Evolutionary conservation across 2,113 vertebrate genomes (phyloP).

Genomic region (Phalacrocorax pelagicus): DNA sequence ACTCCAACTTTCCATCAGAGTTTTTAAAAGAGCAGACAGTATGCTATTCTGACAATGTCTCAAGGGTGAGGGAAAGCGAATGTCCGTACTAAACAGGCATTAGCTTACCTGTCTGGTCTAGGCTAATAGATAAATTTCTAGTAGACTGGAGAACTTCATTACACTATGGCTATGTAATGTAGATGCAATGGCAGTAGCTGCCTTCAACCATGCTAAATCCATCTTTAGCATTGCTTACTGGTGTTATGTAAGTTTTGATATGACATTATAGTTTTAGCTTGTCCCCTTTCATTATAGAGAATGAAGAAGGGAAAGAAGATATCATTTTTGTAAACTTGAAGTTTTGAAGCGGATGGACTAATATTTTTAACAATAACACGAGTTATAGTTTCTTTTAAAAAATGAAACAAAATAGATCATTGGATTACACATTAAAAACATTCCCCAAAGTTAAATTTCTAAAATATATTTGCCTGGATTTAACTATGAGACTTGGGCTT

Average conservation of each 20-base stretch:
- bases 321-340: neutral
- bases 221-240: neutral
- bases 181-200: neutral
- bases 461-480: neutral
- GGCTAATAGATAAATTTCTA: neutral
- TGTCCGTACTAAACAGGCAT: neutral
- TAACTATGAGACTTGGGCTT: neutral
- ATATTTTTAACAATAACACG: neutral
- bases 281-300: neutral
- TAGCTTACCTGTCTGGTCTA: neutral
- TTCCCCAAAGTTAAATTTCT: neutral
- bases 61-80: neutral
- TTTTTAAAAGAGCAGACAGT: neutral
- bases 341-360: neutral
- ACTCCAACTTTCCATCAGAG: neutral
- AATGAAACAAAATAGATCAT: neutral
- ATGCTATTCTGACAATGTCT: neutral
- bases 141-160: neutral
- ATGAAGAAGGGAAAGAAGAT: neutral
- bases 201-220: neutral
- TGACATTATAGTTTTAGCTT: neutral
- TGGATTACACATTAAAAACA: neutral
- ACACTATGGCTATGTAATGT: neutral
- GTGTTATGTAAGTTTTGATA: neutral
- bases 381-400: neutral